Evolutionary conservation across 2,888 invertebrate genomes (phyloP).

Genomic region (Andrena marginata): DNA sequence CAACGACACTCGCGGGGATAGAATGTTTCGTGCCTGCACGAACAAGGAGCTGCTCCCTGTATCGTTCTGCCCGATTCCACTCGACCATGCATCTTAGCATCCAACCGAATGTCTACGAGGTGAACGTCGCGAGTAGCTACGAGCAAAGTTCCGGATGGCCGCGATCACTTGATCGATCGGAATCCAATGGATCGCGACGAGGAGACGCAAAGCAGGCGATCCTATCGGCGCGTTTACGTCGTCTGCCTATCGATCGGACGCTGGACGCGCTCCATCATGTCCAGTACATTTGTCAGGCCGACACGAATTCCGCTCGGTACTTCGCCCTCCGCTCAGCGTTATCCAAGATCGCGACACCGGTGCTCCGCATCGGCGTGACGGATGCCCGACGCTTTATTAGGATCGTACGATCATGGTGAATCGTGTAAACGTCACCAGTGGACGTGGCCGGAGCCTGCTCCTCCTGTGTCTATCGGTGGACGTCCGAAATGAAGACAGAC

Average conservation of each 20-base stretch:
- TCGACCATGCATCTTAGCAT: conserved; percentile 27
- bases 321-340: conserved; percentile 4
- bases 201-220: not conserved
- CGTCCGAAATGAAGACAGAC: not conserved
- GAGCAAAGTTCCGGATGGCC: not conserved
- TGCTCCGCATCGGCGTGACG: conserved; percentile 13
- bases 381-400: conserved; percentile 18
- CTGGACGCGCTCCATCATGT: conserved; percentile 56
- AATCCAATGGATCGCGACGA: conserved; percentile 34
- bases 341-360: conserved; percentile 11
- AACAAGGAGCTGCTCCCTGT: not conserved
- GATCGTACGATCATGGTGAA: conserved; percentile 4
- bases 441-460: not conserved
- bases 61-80: not conserved
- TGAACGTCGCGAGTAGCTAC: not conserved
- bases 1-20: not conserved
- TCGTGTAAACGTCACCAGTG: conserved; percentile 19
- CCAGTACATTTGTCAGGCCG: conserved; percentile 57
- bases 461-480: not conserved
- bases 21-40: not conserved
- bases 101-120: not conserved
- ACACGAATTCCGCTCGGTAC: conserved; percentile 25
- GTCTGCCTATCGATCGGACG: conserved; percentile 53
- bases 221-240: conserved; percentile 33
- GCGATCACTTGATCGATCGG: conserved; percentile 12